Percentiles rank a stretch among this genome's conserved stretches.
phyloP scores from a whole-genome alignment of 53 echinoderm and acorn worm species.

The Holothuria leucospilota region DNA sequence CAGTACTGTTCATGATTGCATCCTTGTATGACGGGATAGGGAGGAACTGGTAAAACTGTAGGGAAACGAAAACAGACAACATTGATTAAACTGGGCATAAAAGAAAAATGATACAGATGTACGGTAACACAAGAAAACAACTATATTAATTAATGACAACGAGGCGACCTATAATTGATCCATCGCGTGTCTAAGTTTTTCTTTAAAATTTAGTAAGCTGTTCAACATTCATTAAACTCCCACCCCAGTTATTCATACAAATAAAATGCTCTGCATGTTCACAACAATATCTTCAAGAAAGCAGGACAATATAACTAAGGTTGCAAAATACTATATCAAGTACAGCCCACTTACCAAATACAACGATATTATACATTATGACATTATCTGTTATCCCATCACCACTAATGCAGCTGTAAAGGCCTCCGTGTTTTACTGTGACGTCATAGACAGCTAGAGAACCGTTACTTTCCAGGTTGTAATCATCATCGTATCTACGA shows the following conservation, averaged over 20 bases:
- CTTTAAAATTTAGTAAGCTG: too few relatives aligned
- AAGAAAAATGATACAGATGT: background rate
- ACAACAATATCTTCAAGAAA: too few relatives aligned
- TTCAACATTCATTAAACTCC: too few relatives aligned
- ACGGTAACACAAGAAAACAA: too few relatives aligned
- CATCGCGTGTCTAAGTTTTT: too few relatives aligned
- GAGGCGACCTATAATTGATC: too few relatives aligned
- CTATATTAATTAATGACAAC: too few relatives aligned
- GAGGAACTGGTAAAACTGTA: background rate
- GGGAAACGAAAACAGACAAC: background rate
- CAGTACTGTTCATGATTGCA: slow-evolving; percentile 17
- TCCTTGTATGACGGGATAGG: background rate
- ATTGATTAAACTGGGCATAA: background rate
- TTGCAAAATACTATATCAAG: too few relatives aligned
- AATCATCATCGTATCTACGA: background rate
- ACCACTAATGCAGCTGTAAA: background rate
- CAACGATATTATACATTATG: background rate
- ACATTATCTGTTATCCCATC: background rate
- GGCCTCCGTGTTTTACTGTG: background rate
- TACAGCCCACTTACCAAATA: background rate
- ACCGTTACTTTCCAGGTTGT: background rate
- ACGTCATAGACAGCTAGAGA: background rate
- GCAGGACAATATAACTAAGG: too few relatives aligned
- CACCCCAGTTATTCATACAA: too few relatives aligned
- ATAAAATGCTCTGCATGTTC: too few relatives aligned